These are phyloP conservation scores for Hyphantria cunea DNA, from an alignment of 1,140 invertebrate genomes.

Conservation along the genomic window DNA sequence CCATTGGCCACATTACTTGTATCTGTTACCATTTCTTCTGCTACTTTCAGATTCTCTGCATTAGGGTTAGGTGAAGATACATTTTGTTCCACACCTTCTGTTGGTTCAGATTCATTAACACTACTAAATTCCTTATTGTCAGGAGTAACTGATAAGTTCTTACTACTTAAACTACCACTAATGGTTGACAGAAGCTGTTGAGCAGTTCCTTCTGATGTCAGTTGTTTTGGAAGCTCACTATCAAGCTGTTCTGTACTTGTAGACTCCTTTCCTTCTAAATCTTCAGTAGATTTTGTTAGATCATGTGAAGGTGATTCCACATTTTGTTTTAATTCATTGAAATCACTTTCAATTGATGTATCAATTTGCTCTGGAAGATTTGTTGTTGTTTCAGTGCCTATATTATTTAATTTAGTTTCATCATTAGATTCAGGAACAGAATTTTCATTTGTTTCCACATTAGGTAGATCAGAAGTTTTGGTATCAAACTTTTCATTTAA, in stretches of 20 bases:
- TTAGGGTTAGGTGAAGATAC: slow-evolving; percentile 35
- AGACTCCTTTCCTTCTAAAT: neutral
- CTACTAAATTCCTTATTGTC: slow-evolving; percentile 10
- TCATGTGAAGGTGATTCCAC: neutral
- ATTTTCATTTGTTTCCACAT: slow-evolving; percentile 11
- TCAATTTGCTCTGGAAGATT: neutral
- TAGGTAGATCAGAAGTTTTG: neutral
- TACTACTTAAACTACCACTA: slow-evolving; percentile 6
- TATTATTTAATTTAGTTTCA: no score
- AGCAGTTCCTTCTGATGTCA: slow-evolving; percentile 1
- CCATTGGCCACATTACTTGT: slow-evolving; percentile 23
- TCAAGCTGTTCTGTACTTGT: slow-evolving; percentile 1
- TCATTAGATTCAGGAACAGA: neutral
- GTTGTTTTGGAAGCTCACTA: neutral
- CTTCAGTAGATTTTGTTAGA: neutral
- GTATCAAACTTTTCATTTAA: slow-evolving; percentile 22
- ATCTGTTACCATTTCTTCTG: slow-evolving; percentile 26
- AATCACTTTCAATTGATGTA: no score
- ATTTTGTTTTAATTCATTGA: neutral
- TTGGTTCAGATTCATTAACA: slow-evolving; percentile 27
- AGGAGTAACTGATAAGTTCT: no score
- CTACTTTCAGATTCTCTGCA: slow-evolving; percentile 27
- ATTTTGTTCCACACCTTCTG: slow-evolving; percentile 41
- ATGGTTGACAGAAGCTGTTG: slow-evolving; percentile 10
- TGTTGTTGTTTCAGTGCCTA: neutral